Evolutionary conservation across 2,113 vertebrate species (phyloP), one percentile per base, ranked within the genome.

Genomic region (Cheilinus undulatus): DNA sequence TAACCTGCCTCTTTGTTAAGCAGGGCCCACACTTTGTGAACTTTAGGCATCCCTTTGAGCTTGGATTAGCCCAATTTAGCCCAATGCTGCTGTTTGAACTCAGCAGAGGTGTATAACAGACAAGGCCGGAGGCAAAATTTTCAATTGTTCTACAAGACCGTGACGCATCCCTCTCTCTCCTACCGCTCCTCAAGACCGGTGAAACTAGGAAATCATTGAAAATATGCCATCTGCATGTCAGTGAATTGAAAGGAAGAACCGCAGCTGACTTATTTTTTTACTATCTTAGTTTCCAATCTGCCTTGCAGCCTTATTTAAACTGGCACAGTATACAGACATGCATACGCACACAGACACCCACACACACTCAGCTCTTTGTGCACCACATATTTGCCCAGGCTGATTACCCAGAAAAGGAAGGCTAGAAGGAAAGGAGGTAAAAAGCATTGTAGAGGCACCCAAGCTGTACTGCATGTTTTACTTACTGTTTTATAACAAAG

Each of bases 41-140:
- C 88, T 88, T 89, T 86, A 83, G 83, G 84, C 85, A 84, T 88
- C 76, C 84, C 87, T 89, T 85, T 86, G 88, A 92, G 87, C 86
- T 68, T 48, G 71, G 87, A 92, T 92, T 89, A 91, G 76, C 84
- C 86, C 76, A 87, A 80, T 92, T 89, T 88, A 81, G 75, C 75
- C 86, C 80, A 63, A 64, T 85, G 48, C 71, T 78, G 81, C 84
- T 83, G 84, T 87, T 86, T 89, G 79, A 90, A 86, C 81, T 78
- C 64, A 82, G 82, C 69, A 76, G 68, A 83, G 82, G 79, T 89
- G 70, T 75, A 79, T 84, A 77, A 83, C 68, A 85, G 79, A 87
- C 50, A 28, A 79, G 63, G 59, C 84, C 61, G 4, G 27, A 85
- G 82, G 85, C 84, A 76, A 81, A 76, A 84, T 83, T 75, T 83